Conservation (phyloP, 2,888 invertebrate species). For the Sarcophaga carnaria region DNA sequence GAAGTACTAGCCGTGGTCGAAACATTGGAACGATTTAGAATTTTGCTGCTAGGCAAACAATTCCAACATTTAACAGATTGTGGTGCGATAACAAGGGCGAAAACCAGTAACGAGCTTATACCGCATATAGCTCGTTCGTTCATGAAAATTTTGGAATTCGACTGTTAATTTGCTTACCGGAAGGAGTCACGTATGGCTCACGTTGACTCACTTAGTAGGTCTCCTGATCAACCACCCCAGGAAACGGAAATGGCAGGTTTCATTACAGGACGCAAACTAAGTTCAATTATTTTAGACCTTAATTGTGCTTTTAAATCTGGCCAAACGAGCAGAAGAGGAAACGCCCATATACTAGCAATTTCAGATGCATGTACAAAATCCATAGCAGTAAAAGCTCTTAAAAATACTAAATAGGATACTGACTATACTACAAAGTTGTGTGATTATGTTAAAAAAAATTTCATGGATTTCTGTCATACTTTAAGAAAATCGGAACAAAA, state of each 20-base stretch:
- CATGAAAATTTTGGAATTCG: constrained; percentile 37
- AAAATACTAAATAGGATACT: no score
- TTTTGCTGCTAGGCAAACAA: neutral
- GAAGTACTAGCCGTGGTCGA: constrained; percentile 67
- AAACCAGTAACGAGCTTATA: constrained; percentile 26
- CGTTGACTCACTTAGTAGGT: constrained; percentile 56
- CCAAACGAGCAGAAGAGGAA: no score
- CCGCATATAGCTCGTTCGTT: constrained; percentile 21
- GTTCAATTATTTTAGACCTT: no score
- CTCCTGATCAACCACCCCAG: constrained; percentile 10
- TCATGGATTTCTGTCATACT: no score
- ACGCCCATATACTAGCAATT: no score
- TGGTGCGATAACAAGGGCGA: neutral
- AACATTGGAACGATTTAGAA: neutral
- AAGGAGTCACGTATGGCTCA: constrained; percentile 31
- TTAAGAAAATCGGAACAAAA: no score
- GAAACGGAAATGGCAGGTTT: constrained; percentile 31
- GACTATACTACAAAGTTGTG: no score
- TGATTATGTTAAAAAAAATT: no score
- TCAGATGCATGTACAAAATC: no score
- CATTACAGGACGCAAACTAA: neutral
- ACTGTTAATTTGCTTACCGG: constrained; percentile 32
- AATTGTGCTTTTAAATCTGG: no score
- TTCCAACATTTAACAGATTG: constrained; percentile 45
- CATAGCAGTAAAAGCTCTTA: no score